Conservation (phyloP, 2,888 invertebrate genomes). For the Bombylius discolor region DNA sequence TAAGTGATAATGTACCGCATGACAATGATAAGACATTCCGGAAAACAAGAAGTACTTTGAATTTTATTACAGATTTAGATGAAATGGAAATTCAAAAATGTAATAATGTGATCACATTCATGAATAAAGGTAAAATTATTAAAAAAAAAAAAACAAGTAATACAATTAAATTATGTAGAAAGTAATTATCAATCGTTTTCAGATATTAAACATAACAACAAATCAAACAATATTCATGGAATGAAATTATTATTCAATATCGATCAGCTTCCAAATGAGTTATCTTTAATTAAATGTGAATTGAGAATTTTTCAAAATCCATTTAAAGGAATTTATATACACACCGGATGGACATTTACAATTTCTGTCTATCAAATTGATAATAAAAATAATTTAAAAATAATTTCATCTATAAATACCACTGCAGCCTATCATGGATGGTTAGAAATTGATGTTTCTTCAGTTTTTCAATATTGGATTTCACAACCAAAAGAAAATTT, state of each 20-base stretch:
- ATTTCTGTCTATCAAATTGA: constrained; percentile 8
- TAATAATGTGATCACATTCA: constrained; percentile 88
- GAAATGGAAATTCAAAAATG: constrained; percentile 73
- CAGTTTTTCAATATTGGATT: constrained; percentile 64
- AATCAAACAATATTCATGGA: constrained; percentile 5
- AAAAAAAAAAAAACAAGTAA: too few relatives aligned
- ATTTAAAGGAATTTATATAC: constrained; percentile 10
- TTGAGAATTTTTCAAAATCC: constrained; percentile 59
- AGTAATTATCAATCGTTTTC: background rate
- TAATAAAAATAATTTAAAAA: background rate
- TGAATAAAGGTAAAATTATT: constrained; percentile 62
- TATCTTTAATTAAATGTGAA: constrained; percentile 67
- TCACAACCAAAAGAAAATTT: constrained; percentile 59
- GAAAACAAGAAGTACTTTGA: constrained; percentile 41
- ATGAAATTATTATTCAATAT: constrained; percentile 71
- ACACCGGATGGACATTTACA: constrained; percentile 3
- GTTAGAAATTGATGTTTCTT: constrained; percentile 73
- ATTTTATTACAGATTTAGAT: constrained; percentile 59
- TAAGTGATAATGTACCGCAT: constrained; percentile 36
- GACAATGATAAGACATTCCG: constrained; percentile 41
- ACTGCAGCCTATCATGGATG: constrained; percentile 64
- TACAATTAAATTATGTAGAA: too few relatives aligned
- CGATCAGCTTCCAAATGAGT: constrained; percentile 66
- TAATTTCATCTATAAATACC: constrained; percentile 45
- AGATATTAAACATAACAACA: constrained; percentile 6